Conservation (phyloP, 30 jellyfish, hydroid and myxozoan species). For the Pelagia noctiluca region DNA sequence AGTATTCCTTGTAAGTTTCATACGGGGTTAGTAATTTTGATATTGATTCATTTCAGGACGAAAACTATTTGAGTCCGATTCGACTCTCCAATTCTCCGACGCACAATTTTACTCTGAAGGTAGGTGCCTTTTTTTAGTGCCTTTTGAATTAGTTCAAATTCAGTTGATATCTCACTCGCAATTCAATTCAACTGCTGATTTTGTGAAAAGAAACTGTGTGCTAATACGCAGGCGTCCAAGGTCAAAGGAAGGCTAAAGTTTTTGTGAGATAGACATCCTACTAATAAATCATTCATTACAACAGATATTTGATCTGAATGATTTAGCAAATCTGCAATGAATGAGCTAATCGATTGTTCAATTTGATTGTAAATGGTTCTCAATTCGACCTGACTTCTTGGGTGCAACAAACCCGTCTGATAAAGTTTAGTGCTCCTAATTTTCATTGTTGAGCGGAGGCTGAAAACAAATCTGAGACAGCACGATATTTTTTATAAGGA, state of each 20-base stretch:
- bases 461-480: no score
- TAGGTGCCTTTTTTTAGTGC: background rate
- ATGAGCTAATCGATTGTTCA: no score
- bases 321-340: no score
- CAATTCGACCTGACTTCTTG: no score
- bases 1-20: no score
- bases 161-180: no score
- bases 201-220: background rate
- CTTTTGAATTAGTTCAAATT: background rate
- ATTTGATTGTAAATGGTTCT: no score
- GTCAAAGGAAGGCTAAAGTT: background rate
- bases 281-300: background rate
- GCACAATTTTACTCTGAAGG: slow-evolving; percentile 79
- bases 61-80: slow-evolving; percentile 84
- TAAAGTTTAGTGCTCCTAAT: no score
- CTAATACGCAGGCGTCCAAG: background rate
- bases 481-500: no score
- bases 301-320: background rate
- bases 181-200: background rate
- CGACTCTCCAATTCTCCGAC: slow-evolving; percentile 84
- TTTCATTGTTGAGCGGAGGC: no score
- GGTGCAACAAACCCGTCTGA: no score
- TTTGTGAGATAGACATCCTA: background rate
- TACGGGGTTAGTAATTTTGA: no score
- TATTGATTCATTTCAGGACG: slow-evolving; percentile 43